These are phyloP conservation scores for Hystrix brachyura DNA, from an alignment of 2,113 vertebrate species.

Conservation along the genomic window DNA sequence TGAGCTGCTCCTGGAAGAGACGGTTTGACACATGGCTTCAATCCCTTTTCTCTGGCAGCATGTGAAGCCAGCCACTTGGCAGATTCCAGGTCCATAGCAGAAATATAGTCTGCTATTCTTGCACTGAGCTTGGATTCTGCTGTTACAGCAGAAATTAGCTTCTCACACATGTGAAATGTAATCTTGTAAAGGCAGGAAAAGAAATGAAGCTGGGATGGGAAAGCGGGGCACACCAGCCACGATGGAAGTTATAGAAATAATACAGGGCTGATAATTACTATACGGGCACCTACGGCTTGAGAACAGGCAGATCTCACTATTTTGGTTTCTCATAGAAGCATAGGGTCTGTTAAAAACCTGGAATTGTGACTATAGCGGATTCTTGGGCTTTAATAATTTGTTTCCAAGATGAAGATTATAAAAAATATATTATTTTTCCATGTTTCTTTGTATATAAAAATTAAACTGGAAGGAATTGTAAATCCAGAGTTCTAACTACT, in stretches of 20 bases:
- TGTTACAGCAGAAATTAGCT: constrained; percentile 30
- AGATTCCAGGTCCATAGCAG: neutral
- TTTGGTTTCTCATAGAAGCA: neutral
- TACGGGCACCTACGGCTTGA: neutral
- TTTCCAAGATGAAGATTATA: neutral
- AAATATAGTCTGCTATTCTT: constrained; percentile 59
- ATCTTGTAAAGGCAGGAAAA: neutral
- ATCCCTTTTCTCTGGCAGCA: constrained; percentile 39
- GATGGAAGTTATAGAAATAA: neutral
- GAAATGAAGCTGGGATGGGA: neutral
- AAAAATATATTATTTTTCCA: neutral
- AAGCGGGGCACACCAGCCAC: neutral
- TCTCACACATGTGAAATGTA: constrained; percentile 23
- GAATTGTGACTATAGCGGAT: neutral
- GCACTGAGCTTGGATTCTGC: neutral
- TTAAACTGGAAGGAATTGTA: neutral
- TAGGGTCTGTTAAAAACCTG: neutral
- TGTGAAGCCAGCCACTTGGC: constrained; percentile 57
- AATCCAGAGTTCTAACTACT: constrained; percentile 31
- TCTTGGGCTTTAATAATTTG: neutral
- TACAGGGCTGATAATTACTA: neutral
- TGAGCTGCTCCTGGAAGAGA: constrained; percentile 61
- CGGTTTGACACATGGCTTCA: constrained; percentile 70
- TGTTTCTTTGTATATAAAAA: neutral
- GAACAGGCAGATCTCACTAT: neutral